These are phyloP conservation scores for Clamator glandarius DNA, from an alignment of 2,797 vertebrate species.

Conservation along the genomic window DNA sequence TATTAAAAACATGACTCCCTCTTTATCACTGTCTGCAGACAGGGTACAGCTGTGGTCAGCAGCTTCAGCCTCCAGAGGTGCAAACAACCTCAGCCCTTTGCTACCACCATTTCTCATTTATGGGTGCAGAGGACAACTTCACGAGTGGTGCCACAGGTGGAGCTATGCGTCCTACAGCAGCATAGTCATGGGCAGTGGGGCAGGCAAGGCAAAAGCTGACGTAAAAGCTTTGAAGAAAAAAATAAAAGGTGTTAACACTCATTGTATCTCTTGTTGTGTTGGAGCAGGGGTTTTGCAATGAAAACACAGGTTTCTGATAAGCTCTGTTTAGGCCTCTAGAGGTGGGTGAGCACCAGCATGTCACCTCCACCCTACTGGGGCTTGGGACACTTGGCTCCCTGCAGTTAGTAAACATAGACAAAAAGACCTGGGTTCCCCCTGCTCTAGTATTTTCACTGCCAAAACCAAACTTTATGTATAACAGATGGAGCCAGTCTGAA, in stretches of 20 bases:
- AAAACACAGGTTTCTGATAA: neutral
- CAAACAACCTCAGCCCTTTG: neutral
- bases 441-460: slow-evolving; percentile 17
- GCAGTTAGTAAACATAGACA: slow-evolving; percentile 21
- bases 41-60: slow-evolving; percentile 66
- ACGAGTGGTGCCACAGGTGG: neutral
- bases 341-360: neutral
- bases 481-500: slow-evolving; percentile 52
- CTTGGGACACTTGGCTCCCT: neutral
- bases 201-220: neutral
- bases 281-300: neutral
- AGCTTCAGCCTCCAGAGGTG: neutral
- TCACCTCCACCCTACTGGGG: neutral
- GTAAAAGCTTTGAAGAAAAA: neutral
- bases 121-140: neutral
- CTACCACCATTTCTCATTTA: neutral
- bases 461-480: slow-evolving; percentile 38
- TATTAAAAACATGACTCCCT: slow-evolving; percentile 50
- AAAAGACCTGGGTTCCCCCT: neutral
- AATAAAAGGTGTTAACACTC: neutral
- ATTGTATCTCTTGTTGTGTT: rapidly evolving
- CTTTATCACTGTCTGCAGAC: slow-evolving; percentile 68
- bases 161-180: neutral
- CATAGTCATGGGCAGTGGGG: neutral
- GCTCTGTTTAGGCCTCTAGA: neutral